Evolutionary conservation across 2,888 invertebrate genomes (phyloP).

Genomic region (Drosophila longiperda): DNA sequence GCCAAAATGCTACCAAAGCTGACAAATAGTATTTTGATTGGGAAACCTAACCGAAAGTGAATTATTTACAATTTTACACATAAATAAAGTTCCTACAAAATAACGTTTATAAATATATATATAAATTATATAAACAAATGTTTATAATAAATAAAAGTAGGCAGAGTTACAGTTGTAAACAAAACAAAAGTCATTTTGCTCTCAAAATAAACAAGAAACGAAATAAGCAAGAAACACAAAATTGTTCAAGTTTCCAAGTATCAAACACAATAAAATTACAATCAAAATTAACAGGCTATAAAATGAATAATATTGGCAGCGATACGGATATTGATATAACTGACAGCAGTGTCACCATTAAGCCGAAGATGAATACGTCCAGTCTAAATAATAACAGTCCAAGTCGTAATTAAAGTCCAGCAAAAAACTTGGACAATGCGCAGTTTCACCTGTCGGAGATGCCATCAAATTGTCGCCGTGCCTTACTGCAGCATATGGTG

Average conservation of each 20-base stretch:
- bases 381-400: conserved; percentile 6
- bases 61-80: neutral
- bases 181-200: conserved; percentile 13
- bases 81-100: too few species aligned
- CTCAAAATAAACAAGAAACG: conserved; percentile 18
- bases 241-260: conserved; percentile 20
- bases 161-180: neutral
- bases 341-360: conserved; percentile 17
- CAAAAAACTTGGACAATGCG: conserved; percentile 2
- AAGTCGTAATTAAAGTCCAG: conserved; percentile 33
- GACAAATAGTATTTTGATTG: neutral
- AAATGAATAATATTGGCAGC: conserved; percentile 30
- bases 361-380: neutral
- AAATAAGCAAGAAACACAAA: conserved; percentile 4
- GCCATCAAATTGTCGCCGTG: conserved; percentile 52
- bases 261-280: conserved; percentile 5
- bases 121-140: too few species aligned
- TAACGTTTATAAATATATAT: too few species aligned
- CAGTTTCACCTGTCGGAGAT: conserved; percentile 47
- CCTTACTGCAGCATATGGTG: conserved; percentile 60
- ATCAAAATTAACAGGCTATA: conserved; percentile 38
- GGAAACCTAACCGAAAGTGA: neutral
- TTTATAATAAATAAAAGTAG: too few species aligned
- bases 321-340: conserved; percentile 34
- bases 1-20: conserved; percentile 13